A percentile compares a stretch with the other conserved stretches of the same genome.
phyloP scores from a whole-genome alignment of 2,888 invertebrate species.

The Chrysomela aeneicollis region DNA sequence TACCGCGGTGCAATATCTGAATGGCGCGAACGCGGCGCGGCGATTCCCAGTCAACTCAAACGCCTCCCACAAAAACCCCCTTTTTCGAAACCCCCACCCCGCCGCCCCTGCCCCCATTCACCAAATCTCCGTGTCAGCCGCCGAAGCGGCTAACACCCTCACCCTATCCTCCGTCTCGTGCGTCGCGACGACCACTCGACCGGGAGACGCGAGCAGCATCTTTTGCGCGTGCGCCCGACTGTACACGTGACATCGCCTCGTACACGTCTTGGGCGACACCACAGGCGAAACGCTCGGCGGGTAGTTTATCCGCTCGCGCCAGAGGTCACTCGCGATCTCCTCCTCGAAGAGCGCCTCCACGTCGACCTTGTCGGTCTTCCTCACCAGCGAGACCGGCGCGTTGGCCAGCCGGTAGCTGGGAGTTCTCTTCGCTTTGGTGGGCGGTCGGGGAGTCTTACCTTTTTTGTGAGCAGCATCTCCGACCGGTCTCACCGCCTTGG shows the following conservation, averaged over 20 bases:
- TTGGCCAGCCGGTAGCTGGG: constrained; percentile 87
- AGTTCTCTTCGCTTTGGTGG: constrained; percentile 73
- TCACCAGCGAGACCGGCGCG: constrained; percentile 72
- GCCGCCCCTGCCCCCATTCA: constrained; percentile 55
- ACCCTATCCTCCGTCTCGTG: constrained; percentile 71
- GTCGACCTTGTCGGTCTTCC: constrained; percentile 40
- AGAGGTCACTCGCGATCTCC: constrained; percentile 69
- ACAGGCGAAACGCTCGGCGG: constrained; percentile 71
- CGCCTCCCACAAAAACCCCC: too few species aligned
- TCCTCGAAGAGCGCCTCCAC: constrained; percentile 62
- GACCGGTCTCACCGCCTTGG: constrained; percentile 61
- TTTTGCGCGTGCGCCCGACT: constrained; percentile 59
- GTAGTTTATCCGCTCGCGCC: constrained; percentile 75
- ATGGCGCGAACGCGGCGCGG: too few species aligned
- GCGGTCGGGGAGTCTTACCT: constrained; percentile 67
- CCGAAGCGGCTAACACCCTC: constrained; percentile 70
- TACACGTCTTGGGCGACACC: constrained; percentile 63
- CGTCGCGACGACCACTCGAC: constrained; percentile 70
- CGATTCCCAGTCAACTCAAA: too few species aligned
- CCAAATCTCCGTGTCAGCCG: constrained; percentile 80
- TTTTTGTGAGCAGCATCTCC: constrained; percentile 69
- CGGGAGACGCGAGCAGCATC: constrained; percentile 64
- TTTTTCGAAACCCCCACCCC: background rate
- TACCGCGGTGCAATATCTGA: too few species aligned
- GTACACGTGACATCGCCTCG: constrained; percentile 56